Evolutionary conservation across 2,113 vertebrate genomes (phyloP).

Genomic region (Zapus hudsonius): DNA sequence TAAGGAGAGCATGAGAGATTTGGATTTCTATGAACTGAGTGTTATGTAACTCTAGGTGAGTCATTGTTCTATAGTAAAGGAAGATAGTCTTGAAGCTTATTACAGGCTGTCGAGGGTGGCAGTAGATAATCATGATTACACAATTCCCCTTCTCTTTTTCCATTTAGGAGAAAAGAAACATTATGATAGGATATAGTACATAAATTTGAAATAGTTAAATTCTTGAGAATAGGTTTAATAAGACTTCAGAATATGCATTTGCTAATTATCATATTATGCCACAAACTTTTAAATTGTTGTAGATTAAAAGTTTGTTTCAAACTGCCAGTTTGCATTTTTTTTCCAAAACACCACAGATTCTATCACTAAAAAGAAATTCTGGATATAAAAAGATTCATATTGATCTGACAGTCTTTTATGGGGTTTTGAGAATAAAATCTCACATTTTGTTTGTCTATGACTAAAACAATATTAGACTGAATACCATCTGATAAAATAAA

Average conservation of each 20-base stretch:
- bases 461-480: neutral
- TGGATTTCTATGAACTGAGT: conserved; percentile 60
- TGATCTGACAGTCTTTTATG: conserved; percentile 16
- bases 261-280: conserved; percentile 47
- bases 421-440: conserved; percentile 37
- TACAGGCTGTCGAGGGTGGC: conserved; percentile 68
- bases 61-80: conserved; percentile 71
- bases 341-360: conserved; percentile 50
- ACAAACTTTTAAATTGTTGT: conserved; percentile 57
- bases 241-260: conserved; percentile 60
- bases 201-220: conserved; percentile 66
- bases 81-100: conserved; percentile 70
- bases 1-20: conserved; percentile 71
- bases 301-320: conserved; percentile 49
- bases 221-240: conserved; percentile 50
- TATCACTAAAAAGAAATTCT: conserved; percentile 54
- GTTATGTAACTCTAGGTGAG: conserved; percentile 75
- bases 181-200: conserved; percentile 65
- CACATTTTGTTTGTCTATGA: conserved; percentile 26
- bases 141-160: conserved; percentile 51
- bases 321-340: conserved; percentile 50
- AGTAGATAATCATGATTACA: conserved; percentile 64
- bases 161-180: conserved; percentile 72
- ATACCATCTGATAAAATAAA: conserved; percentile 43
- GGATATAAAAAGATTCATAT: conserved; percentile 43